Evolutionary conservation across 2,113 vertebrate species (phyloP).

Genomic region (Vulpes lagopus): DNA sequence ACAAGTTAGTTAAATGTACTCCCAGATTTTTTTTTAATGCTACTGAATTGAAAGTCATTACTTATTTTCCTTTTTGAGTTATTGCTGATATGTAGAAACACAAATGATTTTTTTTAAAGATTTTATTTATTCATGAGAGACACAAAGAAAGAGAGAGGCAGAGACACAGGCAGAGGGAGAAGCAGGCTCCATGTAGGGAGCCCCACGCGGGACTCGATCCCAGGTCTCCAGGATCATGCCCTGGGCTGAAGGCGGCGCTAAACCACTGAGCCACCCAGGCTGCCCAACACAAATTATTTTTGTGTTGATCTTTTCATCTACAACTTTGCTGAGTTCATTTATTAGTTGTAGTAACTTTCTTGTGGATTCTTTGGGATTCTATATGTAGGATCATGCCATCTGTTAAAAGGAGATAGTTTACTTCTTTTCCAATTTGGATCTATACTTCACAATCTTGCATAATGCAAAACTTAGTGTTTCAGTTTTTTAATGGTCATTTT

Average conservation of each 20-base stretch:
- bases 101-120: background rate
- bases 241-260: too few species aligned
- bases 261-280: too few species aligned
- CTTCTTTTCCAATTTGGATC: constrained; percentile 20
- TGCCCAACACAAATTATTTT: background rate
- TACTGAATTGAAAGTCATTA: constrained; percentile 23
- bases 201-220: too few species aligned
- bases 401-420: constrained; percentile 5
- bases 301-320: background rate
- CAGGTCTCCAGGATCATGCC: too few species aligned
- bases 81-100: constrained; percentile 6
- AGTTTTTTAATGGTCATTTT: constrained; percentile 50
- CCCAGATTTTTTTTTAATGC: background rate
- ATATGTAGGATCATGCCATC: background rate
- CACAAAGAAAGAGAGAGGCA: too few species aligned
- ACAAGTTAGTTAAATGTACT: background rate
- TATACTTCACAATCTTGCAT: constrained; percentile 16
- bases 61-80: constrained; percentile 7
- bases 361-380: constrained; percentile 12
- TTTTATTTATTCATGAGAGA: too few species aligned
- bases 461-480: constrained; percentile 47
- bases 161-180: too few species aligned
- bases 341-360: constrained; percentile 38
- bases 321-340: constrained; percentile 19
- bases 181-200: too few species aligned